phyloP scores from a whole-genome alignment of 2,888 invertebrate species.

The Leucoma salicis region DNA sequence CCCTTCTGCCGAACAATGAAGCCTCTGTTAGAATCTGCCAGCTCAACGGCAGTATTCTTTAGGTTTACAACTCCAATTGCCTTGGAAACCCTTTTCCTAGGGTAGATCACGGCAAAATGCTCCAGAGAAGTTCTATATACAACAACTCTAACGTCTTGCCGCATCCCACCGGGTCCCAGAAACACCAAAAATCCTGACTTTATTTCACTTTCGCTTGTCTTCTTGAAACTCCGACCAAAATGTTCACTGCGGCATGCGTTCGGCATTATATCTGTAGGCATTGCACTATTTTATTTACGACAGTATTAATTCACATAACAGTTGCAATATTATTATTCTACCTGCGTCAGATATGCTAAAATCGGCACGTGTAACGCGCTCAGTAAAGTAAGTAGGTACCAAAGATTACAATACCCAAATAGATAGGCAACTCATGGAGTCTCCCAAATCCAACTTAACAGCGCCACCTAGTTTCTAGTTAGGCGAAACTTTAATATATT shows the following conservation, averaged over 20 bases:
- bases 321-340: slow-evolving; percentile 42
- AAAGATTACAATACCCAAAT: too few species aligned
- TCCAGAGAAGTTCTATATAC: slow-evolving; percentile 85
- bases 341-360: slow-evolving; percentile 21
- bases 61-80: slow-evolving; percentile 84
- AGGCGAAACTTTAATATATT: too few species aligned
- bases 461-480: too few species aligned
- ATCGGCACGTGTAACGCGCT: slow-evolving; percentile 29
- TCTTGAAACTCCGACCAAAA: slow-evolving; percentile 62
- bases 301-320: slow-evolving; percentile 41
- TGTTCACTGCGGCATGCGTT: slow-evolving; percentile 52
- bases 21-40: slow-evolving; percentile 69
- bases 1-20: slow-evolving; percentile 83
- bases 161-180: slow-evolving; percentile 79
- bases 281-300: slow-evolving; percentile 52
- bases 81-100: slow-evolving; percentile 83
- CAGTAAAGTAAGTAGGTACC: too few species aligned
- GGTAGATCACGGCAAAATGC: slow-evolving; percentile 85
- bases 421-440: too few species aligned
- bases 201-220: slow-evolving; percentile 77
- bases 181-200: slow-evolving; percentile 85
- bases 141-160: slow-evolving; percentile 84
- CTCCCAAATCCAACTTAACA: too few species aligned
- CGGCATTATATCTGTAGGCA: slow-evolving; percentile 67
- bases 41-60: slow-evolving; percentile 82